phyloP scores from a whole-genome alignment of 64 coral and sea anemone species.

The Actinia tenebrosa region DNA sequence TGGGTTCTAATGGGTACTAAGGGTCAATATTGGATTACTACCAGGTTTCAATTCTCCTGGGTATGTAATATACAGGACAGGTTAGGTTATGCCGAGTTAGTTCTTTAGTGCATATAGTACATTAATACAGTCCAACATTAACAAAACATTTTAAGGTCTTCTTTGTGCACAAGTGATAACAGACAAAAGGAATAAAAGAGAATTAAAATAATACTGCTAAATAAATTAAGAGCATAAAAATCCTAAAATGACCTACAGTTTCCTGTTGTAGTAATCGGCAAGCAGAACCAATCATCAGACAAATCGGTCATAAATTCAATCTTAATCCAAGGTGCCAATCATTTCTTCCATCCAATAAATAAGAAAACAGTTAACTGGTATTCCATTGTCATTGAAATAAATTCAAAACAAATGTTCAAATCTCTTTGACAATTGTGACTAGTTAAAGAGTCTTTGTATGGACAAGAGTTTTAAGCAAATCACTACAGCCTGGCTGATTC shows the following conservation, averaged over 20 bases:
- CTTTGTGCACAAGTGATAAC: background rate
- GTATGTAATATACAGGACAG: no score
- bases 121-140: background rate
- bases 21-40: no score
- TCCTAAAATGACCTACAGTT: background rate
- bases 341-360: slow-evolving; percentile 16
- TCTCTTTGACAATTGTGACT: background rate
- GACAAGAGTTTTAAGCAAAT: background rate
- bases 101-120: background rate
- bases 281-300: background rate
- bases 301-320: background rate
- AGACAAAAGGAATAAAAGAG: background rate
- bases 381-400: slow-evolving; percentile 9
- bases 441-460: background rate
- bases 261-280: background rate
- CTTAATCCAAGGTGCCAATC: slow-evolving; percentile 3
- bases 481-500: background rate
- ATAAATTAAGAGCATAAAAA: background rate
- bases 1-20: no score
- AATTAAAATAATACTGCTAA: background rate
- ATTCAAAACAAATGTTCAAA: slow-evolving; percentile 11
- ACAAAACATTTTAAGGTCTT: background rate
- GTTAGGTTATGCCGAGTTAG: no score
- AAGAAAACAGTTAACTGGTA: slow-evolving; percentile 7
- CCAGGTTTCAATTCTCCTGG: no score